Evolutionary conservation across 2,888 invertebrate species (phyloP).

Genomic region (Sclerodermus sp.): DNA sequence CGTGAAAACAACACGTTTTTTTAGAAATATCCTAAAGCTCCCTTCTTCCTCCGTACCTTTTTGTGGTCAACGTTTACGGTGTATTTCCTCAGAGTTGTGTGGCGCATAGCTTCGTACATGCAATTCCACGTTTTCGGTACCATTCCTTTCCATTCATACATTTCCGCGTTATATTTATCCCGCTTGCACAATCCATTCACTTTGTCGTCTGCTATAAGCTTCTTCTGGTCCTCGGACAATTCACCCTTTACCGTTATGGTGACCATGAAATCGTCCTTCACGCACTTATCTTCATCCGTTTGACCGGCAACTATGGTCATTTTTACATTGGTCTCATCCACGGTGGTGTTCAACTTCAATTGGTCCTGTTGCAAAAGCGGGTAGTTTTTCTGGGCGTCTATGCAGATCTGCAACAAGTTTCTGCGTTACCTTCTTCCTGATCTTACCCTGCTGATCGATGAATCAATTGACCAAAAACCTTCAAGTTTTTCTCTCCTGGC

Average conservation of each 20-base stretch:
- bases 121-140: constrained; percentile 39
- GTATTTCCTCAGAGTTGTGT: constrained; percentile 50
- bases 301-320: constrained; percentile 43
- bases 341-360: constrained; percentile 22
- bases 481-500: constrained; percentile 47
- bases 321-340: constrained; percentile 42
- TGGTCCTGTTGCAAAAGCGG: constrained; percentile 17
- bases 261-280: constrained; percentile 43
- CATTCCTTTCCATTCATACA: constrained; percentile 28
- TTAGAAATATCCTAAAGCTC: not conserved
- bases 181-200: constrained; percentile 30
- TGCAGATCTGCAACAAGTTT: constrained; percentile 50
- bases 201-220: constrained; percentile 26
- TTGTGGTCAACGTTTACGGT: constrained; percentile 38
- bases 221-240: constrained; percentile 47
- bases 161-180: constrained; percentile 31
- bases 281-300: constrained; percentile 45
- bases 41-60: constrained; percentile 32
- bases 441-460: not conserved
- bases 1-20: not conserved
- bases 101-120: constrained; percentile 27
- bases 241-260: constrained; percentile 45
- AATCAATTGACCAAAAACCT: constrained; percentile 26
- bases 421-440: too few relatives aligned
- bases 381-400: constrained; percentile 49